Base-by-base conservation (phyloP, 2,797 vertebrate genomes). In the Vespertilio murinus region DNA sequence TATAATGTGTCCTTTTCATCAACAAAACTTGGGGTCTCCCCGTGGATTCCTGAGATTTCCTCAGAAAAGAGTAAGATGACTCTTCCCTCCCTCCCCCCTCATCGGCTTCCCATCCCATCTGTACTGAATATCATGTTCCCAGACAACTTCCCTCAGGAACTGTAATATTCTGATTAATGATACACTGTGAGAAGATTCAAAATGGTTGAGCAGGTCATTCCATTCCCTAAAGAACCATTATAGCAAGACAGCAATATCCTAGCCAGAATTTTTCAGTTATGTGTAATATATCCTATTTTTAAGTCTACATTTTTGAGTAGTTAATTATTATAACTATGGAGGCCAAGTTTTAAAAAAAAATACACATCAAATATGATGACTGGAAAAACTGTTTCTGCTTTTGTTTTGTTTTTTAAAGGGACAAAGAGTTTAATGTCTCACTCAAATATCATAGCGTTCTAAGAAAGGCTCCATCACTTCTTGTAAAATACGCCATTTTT, bases 141-240 rank as follows among this genome's bases (percentile, higher is more conserved):
- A 93, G 91, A 87, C 40, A 80, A 56, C 69, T 91, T 93, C 94
- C 91, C 74, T 30, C 30, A 70, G 92, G 85, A 95, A 67, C 81
- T 86, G 74, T 93, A 91, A 94, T 91, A 90, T 93, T 75, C 94
- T 94, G 90, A 95, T 94, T 89, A 83, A 94, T 92, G 82, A 40
- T 61, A 90, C 11, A 28, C 81, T 73, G 81, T 81, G 69, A 95
- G 77, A 71, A 90, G 90, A 93, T 75, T 88, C 94, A 92, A 80
- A 82, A 73, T 73, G 77, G 70, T 40, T 94, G 75, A 94, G 56
- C 71, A 82, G 65, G 52, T 82, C 80, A 96, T 65, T 38, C 8
- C 35, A 83, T 54, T 88, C 38, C 87, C 94, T 90, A 59, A 80
- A 90, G 89, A 80, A 87, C 67, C 59, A 28, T 94, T 65, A 42